phyloP scores from a whole-genome alignment of 1,140 invertebrate genomes.

The Mycetomoellerius zeteki region DNA sequence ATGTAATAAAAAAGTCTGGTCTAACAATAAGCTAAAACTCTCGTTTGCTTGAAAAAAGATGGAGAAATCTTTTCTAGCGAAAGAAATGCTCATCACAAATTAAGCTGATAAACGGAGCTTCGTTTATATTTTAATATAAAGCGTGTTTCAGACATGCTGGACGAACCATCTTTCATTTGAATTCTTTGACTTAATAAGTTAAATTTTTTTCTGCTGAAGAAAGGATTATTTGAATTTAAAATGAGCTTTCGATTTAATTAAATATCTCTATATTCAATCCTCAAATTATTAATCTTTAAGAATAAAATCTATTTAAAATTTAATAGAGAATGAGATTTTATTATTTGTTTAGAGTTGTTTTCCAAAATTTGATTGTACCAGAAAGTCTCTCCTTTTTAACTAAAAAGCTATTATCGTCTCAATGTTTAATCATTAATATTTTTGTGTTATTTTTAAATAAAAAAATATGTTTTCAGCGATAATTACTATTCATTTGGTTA shows the following conservation, averaged over 20 bases:
- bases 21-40: constrained; percentile 35
- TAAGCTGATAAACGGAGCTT: background rate
- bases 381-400: background rate
- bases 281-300: background rate
- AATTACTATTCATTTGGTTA: background rate
- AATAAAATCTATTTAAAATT: background rate
- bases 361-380: background rate
- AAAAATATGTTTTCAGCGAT: background rate
- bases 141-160: background rate
- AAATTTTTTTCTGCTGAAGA: background rate
- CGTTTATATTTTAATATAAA: constrained; percentile 12
- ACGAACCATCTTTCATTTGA: background rate
- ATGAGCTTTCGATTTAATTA: background rate
- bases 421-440: background rate
- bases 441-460: constrained; percentile 8
- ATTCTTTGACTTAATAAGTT: background rate
- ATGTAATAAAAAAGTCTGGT: constrained; percentile 47
- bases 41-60: background rate
- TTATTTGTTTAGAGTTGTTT: background rate
- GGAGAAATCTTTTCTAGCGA: constrained; percentile 1
- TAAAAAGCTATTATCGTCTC: background rate
- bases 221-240: background rate
- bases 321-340: constrained; percentile 3
- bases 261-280: background rate
- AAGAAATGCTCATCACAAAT: background rate